These are phyloP conservation scores for Coturnix japonica DNA, from an alignment of 2,113 vertebrate genomes.

Conservation along the genomic window DNA sequence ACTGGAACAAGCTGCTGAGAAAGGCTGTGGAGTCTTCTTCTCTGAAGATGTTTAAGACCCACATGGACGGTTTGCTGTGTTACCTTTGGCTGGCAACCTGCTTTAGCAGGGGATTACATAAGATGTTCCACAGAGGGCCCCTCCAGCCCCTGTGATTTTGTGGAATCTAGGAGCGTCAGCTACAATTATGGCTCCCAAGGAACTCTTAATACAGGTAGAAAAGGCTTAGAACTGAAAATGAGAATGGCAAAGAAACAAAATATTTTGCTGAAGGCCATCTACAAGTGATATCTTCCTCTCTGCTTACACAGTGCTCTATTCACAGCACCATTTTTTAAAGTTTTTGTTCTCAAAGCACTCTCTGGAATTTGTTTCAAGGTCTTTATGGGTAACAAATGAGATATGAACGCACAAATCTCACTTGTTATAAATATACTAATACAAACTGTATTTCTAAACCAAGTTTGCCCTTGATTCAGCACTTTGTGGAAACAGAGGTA, in stretches of 20 bases:
- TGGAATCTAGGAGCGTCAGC: not conserved
- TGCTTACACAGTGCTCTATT: not conserved
- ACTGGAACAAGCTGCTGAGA: not conserved
- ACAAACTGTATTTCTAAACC: constrained; percentile 39
- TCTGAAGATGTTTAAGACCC: not conserved
- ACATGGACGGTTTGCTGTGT: too few relatives aligned
- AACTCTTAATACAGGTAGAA: not conserved
- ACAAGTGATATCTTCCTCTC: not conserved
- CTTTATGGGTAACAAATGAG: not conserved
- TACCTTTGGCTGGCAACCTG: not conserved
- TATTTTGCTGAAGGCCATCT: not conserved
- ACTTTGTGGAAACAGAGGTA: constrained; percentile 48
- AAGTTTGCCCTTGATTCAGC: constrained; percentile 34
- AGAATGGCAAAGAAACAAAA: not conserved
- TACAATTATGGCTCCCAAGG: not conserved
- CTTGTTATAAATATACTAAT: constrained; percentile 7
- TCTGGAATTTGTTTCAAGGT: constrained; percentile 6
- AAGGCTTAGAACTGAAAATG: not conserved
- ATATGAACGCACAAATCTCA: constrained; percentile 22
- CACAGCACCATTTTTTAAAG: not conserved
- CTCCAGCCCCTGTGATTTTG: not conserved
- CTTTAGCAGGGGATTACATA: not conserved
- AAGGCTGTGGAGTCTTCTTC: not conserved
- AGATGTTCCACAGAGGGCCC: too few relatives aligned
- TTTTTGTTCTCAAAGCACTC: not conserved